A percentile compares a stretch with the other conserved stretches of the same genome.
phyloP scores from a whole-genome alignment of 2,113 vertebrate genomes.

The Casuarius casuarius region DNA sequence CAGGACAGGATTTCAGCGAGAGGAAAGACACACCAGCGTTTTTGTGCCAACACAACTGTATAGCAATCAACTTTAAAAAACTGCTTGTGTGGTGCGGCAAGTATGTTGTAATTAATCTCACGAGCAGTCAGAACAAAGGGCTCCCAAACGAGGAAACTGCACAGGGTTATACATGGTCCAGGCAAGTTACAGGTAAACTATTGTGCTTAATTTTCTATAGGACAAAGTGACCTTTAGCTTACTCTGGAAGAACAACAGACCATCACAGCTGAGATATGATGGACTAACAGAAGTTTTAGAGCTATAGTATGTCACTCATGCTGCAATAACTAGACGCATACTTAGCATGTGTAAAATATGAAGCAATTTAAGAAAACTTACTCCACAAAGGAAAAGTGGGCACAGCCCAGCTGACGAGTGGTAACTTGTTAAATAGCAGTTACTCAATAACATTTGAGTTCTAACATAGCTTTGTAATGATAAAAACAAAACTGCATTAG shows the following conservation, averaged over 20 bases:
- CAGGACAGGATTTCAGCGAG: not conserved
- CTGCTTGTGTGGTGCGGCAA: constrained; percentile 6
- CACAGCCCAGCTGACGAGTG: not conserved
- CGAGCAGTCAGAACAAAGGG: not conserved
- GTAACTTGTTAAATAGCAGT: not conserved
- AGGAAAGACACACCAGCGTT: not conserved
- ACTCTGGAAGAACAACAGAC: not conserved
- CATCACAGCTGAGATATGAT: not conserved
- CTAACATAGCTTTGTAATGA: not conserved
- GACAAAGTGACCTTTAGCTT: not conserved
- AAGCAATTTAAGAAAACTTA: not conserved
- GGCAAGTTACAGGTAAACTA: not conserved
- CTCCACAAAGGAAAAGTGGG: not conserved
- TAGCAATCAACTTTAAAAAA: not conserved
- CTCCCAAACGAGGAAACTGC: not conserved
- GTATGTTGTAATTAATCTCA: constrained; percentile 10
- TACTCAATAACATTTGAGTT: not conserved
- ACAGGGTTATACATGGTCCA: not conserved
- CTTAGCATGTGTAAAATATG: accelerated
- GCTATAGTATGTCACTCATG: not conserved
- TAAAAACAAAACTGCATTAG: not conserved
- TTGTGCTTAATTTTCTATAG: not conserved
- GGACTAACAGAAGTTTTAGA: too few relatives aligned
- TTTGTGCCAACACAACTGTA: not conserved
- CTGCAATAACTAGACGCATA: not conserved